These are phyloP conservation scores for Eremobia ochroleuca DNA, from an alignment of 2,888 invertebrate species.

Conservation along the genomic window DNA sequence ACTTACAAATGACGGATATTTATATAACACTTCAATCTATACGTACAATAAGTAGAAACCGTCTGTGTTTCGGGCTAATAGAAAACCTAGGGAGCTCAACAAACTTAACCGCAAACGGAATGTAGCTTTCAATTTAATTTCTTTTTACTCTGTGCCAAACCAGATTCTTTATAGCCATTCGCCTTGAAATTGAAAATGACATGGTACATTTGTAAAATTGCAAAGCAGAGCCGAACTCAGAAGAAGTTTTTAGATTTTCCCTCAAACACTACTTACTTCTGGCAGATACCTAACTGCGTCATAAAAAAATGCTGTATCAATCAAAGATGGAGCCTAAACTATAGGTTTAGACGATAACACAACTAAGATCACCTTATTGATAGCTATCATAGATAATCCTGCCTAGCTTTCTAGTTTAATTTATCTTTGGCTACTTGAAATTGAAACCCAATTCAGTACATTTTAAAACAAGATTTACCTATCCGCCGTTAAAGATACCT, in stretches of 20 bases:
- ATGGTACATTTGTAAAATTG: neutral
- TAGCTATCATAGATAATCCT: constrained; percentile 35
- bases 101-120: neutral
- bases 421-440: constrained; percentile 29
- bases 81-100: neutral
- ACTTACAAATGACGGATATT: neutral
- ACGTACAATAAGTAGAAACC: neutral
- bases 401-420: constrained; percentile 29
- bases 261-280: neutral
- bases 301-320: constrained; percentile 9
- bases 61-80: neutral
- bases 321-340: constrained; percentile 22
- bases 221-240: neutral
- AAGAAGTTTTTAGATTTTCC: neutral
- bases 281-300: neutral
- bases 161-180: neutral
- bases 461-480: neutral
- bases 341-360: constrained; percentile 21
- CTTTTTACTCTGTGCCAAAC: neutral
- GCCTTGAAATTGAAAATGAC: neutral
- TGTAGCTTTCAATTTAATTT: neutral
- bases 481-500: constrained; percentile 7
- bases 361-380: constrained; percentile 17
- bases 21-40: constrained; percentile 9
- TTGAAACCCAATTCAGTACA: neutral